Percentiles rank a stretch among this genome's conserved stretches.
Conservation (phyloP, 2,113 vertebrate genomes). For the Girardinichthys multiradiatus region DNA sequence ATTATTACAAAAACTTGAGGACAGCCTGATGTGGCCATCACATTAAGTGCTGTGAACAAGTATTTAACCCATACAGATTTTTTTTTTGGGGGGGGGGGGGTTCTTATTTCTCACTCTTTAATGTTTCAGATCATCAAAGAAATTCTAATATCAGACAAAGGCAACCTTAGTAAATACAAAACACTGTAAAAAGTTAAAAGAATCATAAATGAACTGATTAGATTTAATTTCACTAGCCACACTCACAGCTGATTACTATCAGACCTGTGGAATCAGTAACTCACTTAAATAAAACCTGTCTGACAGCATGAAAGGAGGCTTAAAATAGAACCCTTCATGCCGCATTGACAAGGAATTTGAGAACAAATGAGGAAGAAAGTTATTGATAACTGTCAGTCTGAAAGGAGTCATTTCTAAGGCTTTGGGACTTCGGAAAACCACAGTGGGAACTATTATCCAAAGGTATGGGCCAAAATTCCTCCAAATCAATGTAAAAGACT, state of each 20-base stretch:
- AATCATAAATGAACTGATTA: neutral
- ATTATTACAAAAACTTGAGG: slow-evolving; percentile 36
- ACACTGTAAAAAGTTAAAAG: neutral
- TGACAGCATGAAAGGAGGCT: no score
- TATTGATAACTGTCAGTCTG: no score
- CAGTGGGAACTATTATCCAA: no score
- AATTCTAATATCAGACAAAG: neutral
- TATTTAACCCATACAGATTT: neutral
- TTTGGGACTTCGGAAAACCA: neutral
- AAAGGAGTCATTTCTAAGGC: neutral
- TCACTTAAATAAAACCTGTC: neutral
- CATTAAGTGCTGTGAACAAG: neutral
- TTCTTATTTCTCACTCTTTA: neutral
- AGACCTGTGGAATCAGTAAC: neutral
- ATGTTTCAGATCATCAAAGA: neutral
- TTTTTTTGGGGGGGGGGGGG: neutral
- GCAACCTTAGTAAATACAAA: neutral
- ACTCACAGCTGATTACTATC: neutral
- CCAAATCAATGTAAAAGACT: neutral
- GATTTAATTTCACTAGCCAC: neutral
- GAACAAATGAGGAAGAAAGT: no score
- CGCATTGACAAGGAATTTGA: no score
- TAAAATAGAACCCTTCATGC: no score
- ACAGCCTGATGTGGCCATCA: slow-evolving; percentile 28
- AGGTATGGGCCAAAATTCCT: neutral